Conservation (phyloP, 2,888 invertebrate species). For the Yponomeuta plumbellus region DNA sequence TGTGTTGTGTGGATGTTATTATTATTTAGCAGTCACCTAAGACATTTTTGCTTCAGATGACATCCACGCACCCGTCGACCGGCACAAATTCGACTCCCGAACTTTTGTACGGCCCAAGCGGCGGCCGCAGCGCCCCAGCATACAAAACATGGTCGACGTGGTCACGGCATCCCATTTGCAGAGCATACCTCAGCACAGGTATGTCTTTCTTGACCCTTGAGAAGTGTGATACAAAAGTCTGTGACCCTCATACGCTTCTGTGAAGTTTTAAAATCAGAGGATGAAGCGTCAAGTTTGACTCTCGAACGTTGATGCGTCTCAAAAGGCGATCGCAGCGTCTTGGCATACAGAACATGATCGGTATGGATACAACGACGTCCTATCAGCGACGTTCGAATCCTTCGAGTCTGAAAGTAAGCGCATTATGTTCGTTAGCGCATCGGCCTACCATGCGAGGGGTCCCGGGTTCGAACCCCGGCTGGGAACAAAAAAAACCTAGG, state of each 20-base stretch:
- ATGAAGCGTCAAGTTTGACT: constrained; percentile 73
- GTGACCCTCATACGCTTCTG: too few species aligned
- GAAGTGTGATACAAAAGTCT: too few species aligned
- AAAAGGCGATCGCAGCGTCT: constrained; percentile 78
- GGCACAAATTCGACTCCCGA: constrained; percentile 79
- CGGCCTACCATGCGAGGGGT: too few species aligned
- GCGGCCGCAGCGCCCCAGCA: constrained; percentile 74
- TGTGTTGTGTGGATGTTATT: too few species aligned
- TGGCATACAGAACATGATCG: constrained; percentile 75
- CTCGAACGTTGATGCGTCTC: constrained; percentile 81
- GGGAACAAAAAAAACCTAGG: too few species aligned
- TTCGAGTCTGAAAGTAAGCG: too few species aligned
- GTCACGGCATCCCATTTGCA: constrained; percentile 31
- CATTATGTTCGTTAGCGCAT: too few species aligned
- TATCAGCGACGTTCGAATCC: constrained; percentile 23
- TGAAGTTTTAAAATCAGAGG: too few species aligned
- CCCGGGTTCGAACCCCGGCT: too few species aligned
- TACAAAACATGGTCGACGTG: constrained; percentile 69
- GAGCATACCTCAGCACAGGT: constrained; percentile 38
- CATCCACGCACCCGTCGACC: constrained; percentile 51
- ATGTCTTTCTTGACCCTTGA: too few species aligned
- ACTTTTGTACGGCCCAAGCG: constrained; percentile 83
- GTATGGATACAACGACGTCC: constrained; percentile 34
- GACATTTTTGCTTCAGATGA: constrained; percentile 46
- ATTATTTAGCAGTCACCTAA: neutral